Evolutionary conservation across 2,113 vertebrate genomes (phyloP).

Genomic region (Brienomyrus longianalis): DNA sequence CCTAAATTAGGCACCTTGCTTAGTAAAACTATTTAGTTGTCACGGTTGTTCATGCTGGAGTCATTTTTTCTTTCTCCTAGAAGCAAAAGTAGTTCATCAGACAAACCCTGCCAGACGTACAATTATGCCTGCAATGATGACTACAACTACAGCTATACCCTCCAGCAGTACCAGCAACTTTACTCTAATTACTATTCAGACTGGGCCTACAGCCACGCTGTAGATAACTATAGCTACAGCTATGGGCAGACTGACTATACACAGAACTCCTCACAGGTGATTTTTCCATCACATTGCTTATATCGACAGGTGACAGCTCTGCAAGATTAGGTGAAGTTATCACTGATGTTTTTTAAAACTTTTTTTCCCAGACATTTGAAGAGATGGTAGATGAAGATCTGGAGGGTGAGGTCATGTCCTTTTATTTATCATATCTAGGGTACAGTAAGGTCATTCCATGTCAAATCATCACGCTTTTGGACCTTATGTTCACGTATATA

Average conservation of each 20-base stretch:
- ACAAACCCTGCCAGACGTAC: conserved; percentile 64
- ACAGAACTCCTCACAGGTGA: conserved; percentile 74
- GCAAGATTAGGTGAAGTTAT: background rate
- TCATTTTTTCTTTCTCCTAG: conserved; percentile 36
- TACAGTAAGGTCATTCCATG: too few relatives aligned
- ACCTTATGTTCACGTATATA: too few relatives aligned
- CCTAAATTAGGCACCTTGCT: background rate
- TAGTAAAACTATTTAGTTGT: background rate
- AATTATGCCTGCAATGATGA: conserved; percentile 57
- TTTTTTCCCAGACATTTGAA: conserved; percentile 66
- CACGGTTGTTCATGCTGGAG: background rate
- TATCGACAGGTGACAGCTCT: background rate
- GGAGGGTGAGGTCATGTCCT: conserved; percentile 65
- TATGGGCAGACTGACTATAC: conserved; percentile 82
- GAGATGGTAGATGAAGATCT: conserved; percentile 72
- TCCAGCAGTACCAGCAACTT: conserved; percentile 71
- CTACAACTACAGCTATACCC: conserved; percentile 54
- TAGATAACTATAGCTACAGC: conserved; percentile 73
- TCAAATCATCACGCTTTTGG: too few relatives aligned
- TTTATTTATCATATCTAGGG: background rate
- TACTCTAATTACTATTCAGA: conserved; percentile 76
- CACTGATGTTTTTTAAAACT: background rate
- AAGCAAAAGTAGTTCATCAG: conserved; percentile 39
- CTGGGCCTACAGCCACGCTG: conserved; percentile 85
- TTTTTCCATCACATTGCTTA: background rate